Percentiles rank a stretch among this genome's conserved stretches.
Evolutionary conservation across 1,140 invertebrate species (phyloP).

Genomic region (Leptestheria dahalacensis): DNA sequence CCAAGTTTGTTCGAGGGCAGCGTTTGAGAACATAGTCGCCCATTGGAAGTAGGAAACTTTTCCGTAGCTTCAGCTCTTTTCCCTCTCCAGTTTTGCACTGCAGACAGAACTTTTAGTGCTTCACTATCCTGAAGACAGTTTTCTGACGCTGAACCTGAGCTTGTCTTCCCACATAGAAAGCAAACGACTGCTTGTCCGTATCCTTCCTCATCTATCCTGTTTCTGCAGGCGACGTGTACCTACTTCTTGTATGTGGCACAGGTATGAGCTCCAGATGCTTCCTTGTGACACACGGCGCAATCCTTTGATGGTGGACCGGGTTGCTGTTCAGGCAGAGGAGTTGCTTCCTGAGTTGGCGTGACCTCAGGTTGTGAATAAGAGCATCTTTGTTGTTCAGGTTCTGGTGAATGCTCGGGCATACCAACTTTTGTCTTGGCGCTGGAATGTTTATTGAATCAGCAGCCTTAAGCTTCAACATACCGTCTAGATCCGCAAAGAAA

Average conservation of each 20-base stretch:
- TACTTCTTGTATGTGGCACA: neutral
- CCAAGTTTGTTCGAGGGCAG: no score
- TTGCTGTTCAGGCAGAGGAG: neutral
- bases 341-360: neutral
- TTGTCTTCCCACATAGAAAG: no score
- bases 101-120: no score
- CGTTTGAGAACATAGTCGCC: no score
- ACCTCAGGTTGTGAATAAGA: neutral
- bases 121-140: no score
- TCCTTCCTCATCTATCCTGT: neutral
- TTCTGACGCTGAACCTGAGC: no score
- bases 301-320: no score
- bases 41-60: no score
- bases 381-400: neutral
- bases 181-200: neutral
- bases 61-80: no score
- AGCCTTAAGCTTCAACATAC: neutral
- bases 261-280: neutral
- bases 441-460: neutral
- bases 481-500: neutral
- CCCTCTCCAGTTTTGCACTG: no score
- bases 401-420: neutral
- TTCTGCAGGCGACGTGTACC: neutral
- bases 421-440: neutral
- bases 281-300: neutral